These are phyloP conservation scores for Smittia aterrima DNA, from an alignment of 2,888 invertebrate species.

Conservation along the genomic window DNA sequence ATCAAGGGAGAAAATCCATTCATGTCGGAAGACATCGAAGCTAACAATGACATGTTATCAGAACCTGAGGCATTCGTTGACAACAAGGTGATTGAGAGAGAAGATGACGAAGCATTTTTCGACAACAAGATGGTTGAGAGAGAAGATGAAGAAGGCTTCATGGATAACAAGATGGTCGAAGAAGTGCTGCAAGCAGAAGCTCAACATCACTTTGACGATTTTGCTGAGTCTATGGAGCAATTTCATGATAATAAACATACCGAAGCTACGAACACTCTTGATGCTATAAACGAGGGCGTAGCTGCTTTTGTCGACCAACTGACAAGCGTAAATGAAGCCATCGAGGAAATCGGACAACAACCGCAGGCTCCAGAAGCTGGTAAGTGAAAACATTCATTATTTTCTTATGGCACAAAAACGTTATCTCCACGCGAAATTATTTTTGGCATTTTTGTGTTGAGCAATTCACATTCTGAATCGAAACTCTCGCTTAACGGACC, in stretches of 20 bases:
- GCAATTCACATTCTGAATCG: no score
- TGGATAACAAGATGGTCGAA: background rate
- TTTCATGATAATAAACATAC: no score
- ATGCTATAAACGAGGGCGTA: background rate
- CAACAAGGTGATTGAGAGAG: background rate
- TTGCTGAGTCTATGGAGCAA: background rate
- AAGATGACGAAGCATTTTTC: no score
- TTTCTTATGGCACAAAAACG: background rate
- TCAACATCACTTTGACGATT: background rate
- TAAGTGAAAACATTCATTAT: background rate
- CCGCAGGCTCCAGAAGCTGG: slow-evolving; percentile 9
- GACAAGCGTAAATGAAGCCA: slow-evolving; percentile 8
- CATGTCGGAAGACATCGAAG: background rate
- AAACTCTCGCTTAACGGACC: background rate
- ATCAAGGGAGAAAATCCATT: background rate
- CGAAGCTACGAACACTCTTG: background rate
- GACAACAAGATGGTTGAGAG: no score
- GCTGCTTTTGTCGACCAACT: slow-evolving; percentile 7
- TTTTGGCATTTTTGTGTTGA: background rate
- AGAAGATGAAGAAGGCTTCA: no score
- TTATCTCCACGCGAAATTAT: background rate
- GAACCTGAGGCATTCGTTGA: background rate
- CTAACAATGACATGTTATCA: background rate
- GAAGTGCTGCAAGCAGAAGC: background rate
- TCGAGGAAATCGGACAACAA: slow-evolving; percentile 26